Conservation (phyloP, 2,888 invertebrate genomes). For the Papilio gigon region DNA sequence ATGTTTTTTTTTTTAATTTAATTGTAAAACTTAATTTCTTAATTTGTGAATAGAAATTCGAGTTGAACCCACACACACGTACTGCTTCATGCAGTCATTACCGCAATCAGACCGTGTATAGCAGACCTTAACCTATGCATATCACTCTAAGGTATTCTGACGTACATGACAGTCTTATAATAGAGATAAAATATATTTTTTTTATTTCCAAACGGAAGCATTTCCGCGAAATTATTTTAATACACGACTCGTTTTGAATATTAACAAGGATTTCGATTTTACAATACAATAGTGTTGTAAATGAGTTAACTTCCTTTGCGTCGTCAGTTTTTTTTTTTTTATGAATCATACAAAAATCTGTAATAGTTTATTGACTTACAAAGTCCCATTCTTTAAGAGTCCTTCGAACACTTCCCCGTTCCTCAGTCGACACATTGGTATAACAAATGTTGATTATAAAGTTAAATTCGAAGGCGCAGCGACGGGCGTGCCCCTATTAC, state of each 20-base stretch:
- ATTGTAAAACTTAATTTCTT: no score
- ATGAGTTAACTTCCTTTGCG: constrained; percentile 64
- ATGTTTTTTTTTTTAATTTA: no score
- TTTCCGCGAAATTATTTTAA: constrained; percentile 32
- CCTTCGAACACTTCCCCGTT: not conserved
- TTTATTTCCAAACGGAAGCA: constrained; percentile 30
- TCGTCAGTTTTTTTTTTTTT: constrained; percentile 6
- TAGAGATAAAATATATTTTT: not conserved
- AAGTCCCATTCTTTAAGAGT: not conserved
- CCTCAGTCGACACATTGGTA: not conserved
- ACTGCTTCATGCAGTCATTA: no score
- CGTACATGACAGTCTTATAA: no score
- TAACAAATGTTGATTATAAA: constrained; percentile 42
- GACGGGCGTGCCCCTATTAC: constrained; percentile 48
- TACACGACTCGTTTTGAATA: constrained; percentile 56
- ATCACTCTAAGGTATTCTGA: no score
- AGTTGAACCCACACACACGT: no score
- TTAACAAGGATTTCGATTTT: constrained; percentile 58
- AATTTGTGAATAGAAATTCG: no score
- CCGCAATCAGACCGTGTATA: no score
- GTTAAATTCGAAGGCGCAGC: constrained; percentile 44
- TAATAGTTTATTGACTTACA: no score
- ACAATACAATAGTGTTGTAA: constrained; percentile 56
- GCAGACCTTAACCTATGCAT: no score
- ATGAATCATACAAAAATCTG: constrained; percentile 6